phyloP scores from a whole-genome alignment of 1,140 invertebrate species.

The Sinonovacula constricta region DNA sequence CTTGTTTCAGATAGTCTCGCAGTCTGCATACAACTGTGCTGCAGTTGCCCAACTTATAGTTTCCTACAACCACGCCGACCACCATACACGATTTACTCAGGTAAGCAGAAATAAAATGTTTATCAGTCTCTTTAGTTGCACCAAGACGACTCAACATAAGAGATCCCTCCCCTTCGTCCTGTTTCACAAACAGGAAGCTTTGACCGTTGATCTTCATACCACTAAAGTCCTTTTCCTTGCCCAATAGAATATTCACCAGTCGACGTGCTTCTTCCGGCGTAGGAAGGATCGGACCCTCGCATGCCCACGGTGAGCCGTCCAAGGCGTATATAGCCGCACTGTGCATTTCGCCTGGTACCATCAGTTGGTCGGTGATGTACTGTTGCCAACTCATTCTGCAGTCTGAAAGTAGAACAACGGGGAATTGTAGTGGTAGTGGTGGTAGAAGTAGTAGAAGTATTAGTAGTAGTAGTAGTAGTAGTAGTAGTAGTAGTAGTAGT shows the following conservation, averaged over 20 bases:
- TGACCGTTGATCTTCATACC: slow-evolving; percentile 36
- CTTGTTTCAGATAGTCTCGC: slow-evolving; percentile 38
- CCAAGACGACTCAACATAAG: slow-evolving; percentile 35
- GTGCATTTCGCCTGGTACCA: slow-evolving; percentile 33
- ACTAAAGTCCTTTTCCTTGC: slow-evolving; percentile 45
- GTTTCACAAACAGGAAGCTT: slow-evolving; percentile 39
- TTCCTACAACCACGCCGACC: slow-evolving; percentile 26
- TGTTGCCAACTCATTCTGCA: slow-evolving; percentile 48
- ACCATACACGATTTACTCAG: slow-evolving; percentile 30
- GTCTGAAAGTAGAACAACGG: no score
- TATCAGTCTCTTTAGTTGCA: slow-evolving; percentile 34
- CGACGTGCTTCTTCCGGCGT: slow-evolving; percentile 25
- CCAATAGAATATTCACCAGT: slow-evolving; percentile 35
- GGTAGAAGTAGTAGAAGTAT: no score
- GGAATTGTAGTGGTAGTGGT: no score
- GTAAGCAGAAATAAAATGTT: slow-evolving; percentile 33
- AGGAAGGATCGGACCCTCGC: slow-evolving; percentile 14
- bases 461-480: no score
- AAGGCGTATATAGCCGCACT: slow-evolving; percentile 38
- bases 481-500: no score
- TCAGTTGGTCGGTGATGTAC: slow-evolving; percentile 38
- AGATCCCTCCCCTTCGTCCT: slow-evolving; percentile 28
- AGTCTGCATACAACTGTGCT: slow-evolving; percentile 41
- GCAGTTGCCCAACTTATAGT: slow-evolving; percentile 41
- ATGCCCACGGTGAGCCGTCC: slow-evolving; percentile 37